These are phyloP conservation scores for Sepioteuthis lessoniana DNA, from an alignment of 2,888 invertebrate genomes.

Conservation along the genomic window DNA sequence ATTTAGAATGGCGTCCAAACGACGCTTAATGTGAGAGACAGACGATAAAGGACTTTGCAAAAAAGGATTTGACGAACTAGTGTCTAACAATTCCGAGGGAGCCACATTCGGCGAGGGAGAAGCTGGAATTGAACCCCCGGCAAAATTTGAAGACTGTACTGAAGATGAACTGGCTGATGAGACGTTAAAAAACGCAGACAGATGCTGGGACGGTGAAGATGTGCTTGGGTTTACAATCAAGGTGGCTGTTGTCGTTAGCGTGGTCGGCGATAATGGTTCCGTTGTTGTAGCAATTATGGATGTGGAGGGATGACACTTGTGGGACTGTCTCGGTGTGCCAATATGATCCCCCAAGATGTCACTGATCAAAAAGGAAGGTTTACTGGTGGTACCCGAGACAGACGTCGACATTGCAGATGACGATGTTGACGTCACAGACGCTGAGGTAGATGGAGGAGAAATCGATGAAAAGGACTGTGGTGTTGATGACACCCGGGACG, in stretches of 20 bases:
- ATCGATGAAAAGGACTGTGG: neutral
- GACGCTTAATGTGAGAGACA: neutral
- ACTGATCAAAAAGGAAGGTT: neutral
- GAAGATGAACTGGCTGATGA: neutral
- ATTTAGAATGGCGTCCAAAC: neutral
- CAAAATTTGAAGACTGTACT: neutral
- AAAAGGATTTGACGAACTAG: neutral
- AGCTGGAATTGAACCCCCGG: neutral
- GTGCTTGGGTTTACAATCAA: neutral
- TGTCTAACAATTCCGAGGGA: neutral
- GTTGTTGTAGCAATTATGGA: neutral
- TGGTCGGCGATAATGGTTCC: neutral
- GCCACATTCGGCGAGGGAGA: neutral
- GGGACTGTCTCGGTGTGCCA: neutral
- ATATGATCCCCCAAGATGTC: neutral
- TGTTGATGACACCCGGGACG: neutral
- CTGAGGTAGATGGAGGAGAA: neutral
- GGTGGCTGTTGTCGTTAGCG: neutral
- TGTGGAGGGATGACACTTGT: neutral
- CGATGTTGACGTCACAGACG: neutral
- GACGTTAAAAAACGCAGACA: neutral
- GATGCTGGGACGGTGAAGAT: slow-evolving; percentile 17
- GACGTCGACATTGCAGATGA: neutral
- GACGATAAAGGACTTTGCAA: neutral
- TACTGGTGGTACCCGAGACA: neutral